phyloP scores from a whole-genome alignment of 2,888 invertebrate genomes.

The Xestobium rufovillosum region DNA sequence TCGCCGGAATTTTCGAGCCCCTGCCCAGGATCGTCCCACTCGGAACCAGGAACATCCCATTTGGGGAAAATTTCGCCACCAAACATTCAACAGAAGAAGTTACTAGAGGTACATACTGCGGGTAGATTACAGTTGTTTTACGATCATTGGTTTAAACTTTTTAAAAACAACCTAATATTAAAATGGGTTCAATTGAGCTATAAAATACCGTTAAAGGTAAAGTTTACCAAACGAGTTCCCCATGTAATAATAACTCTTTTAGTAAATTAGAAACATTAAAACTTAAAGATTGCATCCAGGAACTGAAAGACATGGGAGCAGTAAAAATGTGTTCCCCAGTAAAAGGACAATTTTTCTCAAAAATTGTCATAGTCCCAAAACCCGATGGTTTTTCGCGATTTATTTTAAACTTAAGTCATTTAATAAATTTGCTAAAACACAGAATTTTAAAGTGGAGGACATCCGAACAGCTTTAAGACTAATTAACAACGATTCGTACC shows the following conservation, averaged over 20 bases:
- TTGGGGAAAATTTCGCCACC: no score
- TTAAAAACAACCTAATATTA: constrained; percentile 12
- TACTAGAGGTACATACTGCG: background rate
- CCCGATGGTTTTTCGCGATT: constrained; percentile 15
- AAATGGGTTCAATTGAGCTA: constrained; percentile 15
- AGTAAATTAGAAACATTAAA: constrained; percentile 8
- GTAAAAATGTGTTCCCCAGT: constrained; percentile 3
- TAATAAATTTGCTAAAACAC: constrained; percentile 13
- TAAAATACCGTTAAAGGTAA: constrained; percentile 11
- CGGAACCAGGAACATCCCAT: background rate
- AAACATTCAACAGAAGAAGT: background rate
- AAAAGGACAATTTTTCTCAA: constrained; percentile 8
- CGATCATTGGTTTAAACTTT: no score
- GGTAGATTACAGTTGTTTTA: no score
- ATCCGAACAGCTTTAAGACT: constrained; percentile 14
- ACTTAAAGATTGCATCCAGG: background rate
- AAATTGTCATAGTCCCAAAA: constrained; percentile 14
- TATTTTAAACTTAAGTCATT: constrained; percentile 17
- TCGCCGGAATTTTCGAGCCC: background rate
- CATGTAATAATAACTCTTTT: constrained; percentile 3
- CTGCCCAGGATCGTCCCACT: background rate
- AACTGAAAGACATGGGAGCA: background rate
- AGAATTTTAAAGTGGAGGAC: constrained; percentile 22
- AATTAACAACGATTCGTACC: constrained; percentile 13
- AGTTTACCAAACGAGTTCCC: background rate